Base-by-base conservation (phyloP, 2,797 vertebrate genomes). In the Acanthiza pusilla region DNA sequence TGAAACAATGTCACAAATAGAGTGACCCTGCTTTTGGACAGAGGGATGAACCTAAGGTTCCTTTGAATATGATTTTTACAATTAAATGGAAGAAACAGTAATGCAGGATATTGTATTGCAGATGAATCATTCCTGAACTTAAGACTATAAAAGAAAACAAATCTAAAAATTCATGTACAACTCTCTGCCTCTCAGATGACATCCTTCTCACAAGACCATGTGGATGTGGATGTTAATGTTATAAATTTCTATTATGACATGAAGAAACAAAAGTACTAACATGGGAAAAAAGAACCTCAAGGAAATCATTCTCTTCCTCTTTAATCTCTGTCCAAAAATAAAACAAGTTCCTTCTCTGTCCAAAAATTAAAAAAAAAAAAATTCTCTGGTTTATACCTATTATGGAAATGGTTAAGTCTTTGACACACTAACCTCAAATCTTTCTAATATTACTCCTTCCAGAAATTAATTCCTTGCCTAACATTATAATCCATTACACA, bases 191-290 rank as follows among this genome's bases (percentile, higher is more conserved):
- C 70, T 70, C 71, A 83, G 77, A 87, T 26, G 2, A 94, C 54
- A 86, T 88, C 61, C 50, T 67, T 79, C 81, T 93, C 91, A 80
- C 50, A 45, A 79, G 79, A 93, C 72, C 90, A 58, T 22, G 34
- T 5, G 86, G 77, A 96, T 90, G 47, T 83, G 72, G 91, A 92
- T 81, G 51, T 76, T 81, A 85, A 92, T 81, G 51, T 74, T 81
- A 85, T 53, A 73, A 86, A 85, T 94, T 96, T 82, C 82, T 93
- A 88, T 85, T 91, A 68, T 65, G 86, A 76, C 88, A 75, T 54
- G 60, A 20, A 78, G 79, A 91, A 92, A 79, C n/a, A 87, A 92
- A 88, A 84, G 84, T 30, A 68, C 43, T 94, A 76, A 88, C 66
- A 91, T 34, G 57, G 66, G 47, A 47, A 83, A 91, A 86, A 88